These are phyloP conservation scores for Steinernema carpocapsae DNA, from an alignment of 2,888 invertebrate genomes.

Conservation along the genomic window DNA sequence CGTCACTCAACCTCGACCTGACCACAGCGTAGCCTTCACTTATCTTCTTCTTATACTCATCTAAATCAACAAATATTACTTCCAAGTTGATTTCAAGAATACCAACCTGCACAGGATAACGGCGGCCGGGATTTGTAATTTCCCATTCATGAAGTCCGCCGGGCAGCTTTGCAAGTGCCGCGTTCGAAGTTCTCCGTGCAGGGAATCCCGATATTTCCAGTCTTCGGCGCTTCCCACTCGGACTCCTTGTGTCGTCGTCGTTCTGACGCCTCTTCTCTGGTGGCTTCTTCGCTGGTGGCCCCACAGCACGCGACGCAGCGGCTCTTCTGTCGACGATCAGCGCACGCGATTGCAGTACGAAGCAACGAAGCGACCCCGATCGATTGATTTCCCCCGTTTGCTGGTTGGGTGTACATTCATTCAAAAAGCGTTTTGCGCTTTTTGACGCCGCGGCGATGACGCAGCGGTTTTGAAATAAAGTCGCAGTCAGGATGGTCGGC, in stretches of 20 bases:
- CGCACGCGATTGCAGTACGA: neutral
- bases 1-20: conserved; percentile 70
- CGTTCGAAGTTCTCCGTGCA: neutral
- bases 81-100: neutral
- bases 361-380: neutral
- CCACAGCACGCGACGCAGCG: neutral
- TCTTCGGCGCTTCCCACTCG: neutral
- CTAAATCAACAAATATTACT: conserved; percentile 55
- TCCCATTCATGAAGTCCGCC: conserved; percentile 55
- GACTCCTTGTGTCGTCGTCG: conserved; percentile 8
- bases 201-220: neutral
- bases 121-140: conserved; percentile 67
- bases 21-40: conserved; percentile 71
- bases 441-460: conserved; percentile 29
- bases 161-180: too few species aligned
- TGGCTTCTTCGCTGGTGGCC: conserved; percentile 31
- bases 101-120: conserved; percentile 63
- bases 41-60: conserved; percentile 72
- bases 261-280: neutral
- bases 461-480: neutral
- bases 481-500: conserved; percentile 2
- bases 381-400: conserved; percentile 18
- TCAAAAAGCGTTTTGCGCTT: neutral
- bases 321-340: neutral
- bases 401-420: neutral